phyloP scores from a whole-genome alignment of 2,113 vertebrate species.

The Junco hyemalis region DNA sequence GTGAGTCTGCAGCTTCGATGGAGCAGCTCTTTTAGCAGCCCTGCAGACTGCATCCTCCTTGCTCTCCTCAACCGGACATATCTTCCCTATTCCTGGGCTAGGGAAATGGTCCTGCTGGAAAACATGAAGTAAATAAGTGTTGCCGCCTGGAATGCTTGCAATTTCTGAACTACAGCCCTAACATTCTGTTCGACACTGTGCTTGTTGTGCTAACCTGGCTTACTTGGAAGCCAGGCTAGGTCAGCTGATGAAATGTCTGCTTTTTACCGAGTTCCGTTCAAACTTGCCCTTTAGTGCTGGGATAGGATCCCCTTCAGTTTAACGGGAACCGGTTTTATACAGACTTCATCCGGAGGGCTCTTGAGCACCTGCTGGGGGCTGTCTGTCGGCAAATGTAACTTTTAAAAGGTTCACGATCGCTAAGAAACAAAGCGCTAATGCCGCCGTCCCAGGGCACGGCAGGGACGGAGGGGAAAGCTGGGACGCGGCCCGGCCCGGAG shows the following conservation, averaged over 20 bases:
- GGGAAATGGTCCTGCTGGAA: neutral
- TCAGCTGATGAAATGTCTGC: neutral
- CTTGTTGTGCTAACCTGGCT: neutral
- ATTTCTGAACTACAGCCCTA: neutral
- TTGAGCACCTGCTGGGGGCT: neutral
- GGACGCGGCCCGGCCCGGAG: neutral
- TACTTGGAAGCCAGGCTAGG: neutral
- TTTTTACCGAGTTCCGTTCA: neutral
- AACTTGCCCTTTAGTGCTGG: neutral
- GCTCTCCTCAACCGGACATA: fast-evolving
- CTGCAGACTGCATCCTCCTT: fast-evolving
- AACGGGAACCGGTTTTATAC: neutral
- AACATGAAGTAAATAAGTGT: neutral
- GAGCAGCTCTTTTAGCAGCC: fast-evolving
- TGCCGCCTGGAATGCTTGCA: fast-evolving
- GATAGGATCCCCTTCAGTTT: no score
- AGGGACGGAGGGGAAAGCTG: no score
- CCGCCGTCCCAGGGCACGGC: fast-evolving
- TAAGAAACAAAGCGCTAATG: no score
- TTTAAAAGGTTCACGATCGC: neutral
- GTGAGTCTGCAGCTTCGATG: neutral
- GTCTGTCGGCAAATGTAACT: neutral
- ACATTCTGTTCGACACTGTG: fast-evolving
- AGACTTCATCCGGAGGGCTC: neutral
- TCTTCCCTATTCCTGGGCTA: neutral